Percentiles rank a stretch among this genome's conserved stretches.
phyloP scores from a whole-genome alignment of 1,140 invertebrate genomes.

The Ceratina australensis region DNA sequence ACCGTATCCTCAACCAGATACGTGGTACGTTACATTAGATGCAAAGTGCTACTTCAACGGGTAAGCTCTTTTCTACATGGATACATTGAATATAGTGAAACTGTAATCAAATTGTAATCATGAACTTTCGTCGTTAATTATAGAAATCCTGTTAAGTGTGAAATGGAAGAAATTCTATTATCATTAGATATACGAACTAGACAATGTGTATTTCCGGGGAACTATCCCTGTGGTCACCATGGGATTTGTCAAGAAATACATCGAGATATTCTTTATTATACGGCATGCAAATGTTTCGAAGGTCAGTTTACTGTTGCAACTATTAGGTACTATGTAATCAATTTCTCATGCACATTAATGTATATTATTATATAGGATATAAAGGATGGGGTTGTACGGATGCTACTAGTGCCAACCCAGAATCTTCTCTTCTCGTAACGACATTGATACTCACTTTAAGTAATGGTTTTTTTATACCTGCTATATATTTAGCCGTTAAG shows the following conservation, averaged over 20 bases:
- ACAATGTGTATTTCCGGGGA: slow-evolving; percentile 77
- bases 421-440: slow-evolving; percentile 84
- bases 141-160: slow-evolving; percentile 72
- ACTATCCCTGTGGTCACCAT: slow-evolving; percentile 77
- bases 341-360: slow-evolving; percentile 3
- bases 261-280: slow-evolving; percentile 79
- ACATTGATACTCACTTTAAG: slow-evolving; percentile 90
- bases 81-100: slow-evolving; percentile 3
- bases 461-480: slow-evolving; percentile 92
- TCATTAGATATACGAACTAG: slow-evolving; percentile 79
- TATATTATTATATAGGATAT: slow-evolving; percentile 79
- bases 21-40: slow-evolving; percentile 79
- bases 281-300: slow-evolving; percentile 79
- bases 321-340: slow-evolving; percentile 11
- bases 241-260: slow-evolving; percentile 80
- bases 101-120: not conserved
- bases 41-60: slow-evolving; percentile 73
- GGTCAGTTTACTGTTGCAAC: slow-evolving; percentile 65
- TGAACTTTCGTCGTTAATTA: slow-evolving; percentile 26
- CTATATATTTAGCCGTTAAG: slow-evolving; percentile 89
- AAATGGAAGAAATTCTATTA: slow-evolving; percentile 78
- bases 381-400: slow-evolving; percentile 93
- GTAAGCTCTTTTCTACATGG: slow-evolving; percentile 59
- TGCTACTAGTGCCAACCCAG: slow-evolving; percentile 84
- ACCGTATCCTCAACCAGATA: slow-evolving; percentile 80